Evolutionary conservation across 2,888 invertebrate species (phyloP), one percentile per base, ranked within the genome.

Genomic region (Heliconius erato): DNA sequence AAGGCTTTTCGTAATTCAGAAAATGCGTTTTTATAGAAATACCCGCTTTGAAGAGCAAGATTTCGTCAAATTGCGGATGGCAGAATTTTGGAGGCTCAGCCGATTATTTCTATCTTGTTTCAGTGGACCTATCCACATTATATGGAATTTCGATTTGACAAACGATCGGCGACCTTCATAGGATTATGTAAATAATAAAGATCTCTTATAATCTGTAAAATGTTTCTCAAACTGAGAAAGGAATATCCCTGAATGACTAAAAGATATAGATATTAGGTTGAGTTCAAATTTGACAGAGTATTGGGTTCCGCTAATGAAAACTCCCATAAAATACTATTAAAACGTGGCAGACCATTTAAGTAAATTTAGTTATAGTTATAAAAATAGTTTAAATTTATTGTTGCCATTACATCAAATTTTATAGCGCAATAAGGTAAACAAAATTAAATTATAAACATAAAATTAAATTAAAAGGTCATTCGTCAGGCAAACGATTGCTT

Each of bases 1-100:
- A 95, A 95, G 93, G 90, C 89, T 88, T 89, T 88, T 88, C 90
- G 91, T 92, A 91, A 93, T 94, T 92, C 91, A 84, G 91, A 93
- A 94, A 94, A 94, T 94, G 94, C 93, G 92, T 95, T 94, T 94
- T 95, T 94, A 94, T 92, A 93, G 91, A 93, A 94, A 94, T 92
- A 93, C 91, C 89, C 88, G 89, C 92, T 94, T 93, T 93, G 92
- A 92, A 89, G 91, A 92, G 90, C 90, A 91, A 92, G 92, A 93
- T 92, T 92, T 91, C 89, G 93, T 93, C 93, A 90, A 89, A 91
- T 92, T 89, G 91, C 83, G 89, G 89, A 88, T 90, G 89, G 90
- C 88, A 89, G 89, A 91, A 91, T 91, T 91, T 90, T 84, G 85
- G 87, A 76, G 84, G 91, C 87, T 92, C 89, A 91, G 90, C 88